Base-by-base conservation (phyloP, 2,797 vertebrate species). In the Phylloscopus collybita region DNA sequence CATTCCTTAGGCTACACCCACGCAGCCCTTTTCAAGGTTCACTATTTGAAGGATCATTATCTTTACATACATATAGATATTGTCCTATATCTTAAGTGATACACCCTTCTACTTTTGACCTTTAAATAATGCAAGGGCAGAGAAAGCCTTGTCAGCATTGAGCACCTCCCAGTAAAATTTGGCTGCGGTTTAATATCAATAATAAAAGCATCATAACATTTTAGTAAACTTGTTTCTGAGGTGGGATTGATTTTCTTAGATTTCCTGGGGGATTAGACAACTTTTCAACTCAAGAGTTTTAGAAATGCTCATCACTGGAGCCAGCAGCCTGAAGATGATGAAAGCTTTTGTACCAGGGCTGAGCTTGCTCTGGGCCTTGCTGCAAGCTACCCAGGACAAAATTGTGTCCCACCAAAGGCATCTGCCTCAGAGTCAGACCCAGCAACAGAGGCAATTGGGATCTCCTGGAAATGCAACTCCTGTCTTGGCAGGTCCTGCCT, bases 1-100 rank as follows among this genome's bases (percentile, higher is more conserved):
- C 10, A 4, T 45, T 96, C 93, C 93, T 93, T 92, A 86, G 86
- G 91, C 90, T 94, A 90, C 94, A 95, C 91, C 90, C 94, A 91
- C 79, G 60, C 53, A 67, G 49, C 51, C 57, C 44, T 93, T 91
- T 84, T 60, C 60, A 72, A 83, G 53, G 88, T 62, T 93, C 3
- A 8, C 65, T 87, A 23, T 90, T 76, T 95, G 95, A 93, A 92
- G 91, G 94, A 67, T 80, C 61, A 71, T 96, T 96, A 95, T 94
- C 94, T 76, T 92, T 92, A 95, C 78, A 59, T 73, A 29, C 44
- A 40, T 23, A 18, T 70, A 69, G 73, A 61, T 34, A 78, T 76
- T 64, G 70, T 81, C 56, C 76, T 82, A 5, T 61, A 85, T 67
- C 80, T 78, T 65, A 73, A 85, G 83, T 47, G 50, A 67, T 86